Percentiles rank a stretch among this genome's conserved stretches.
Evolutionary conservation across 2,113 vertebrate genomes (phyloP).

Genomic region (Reinhardtius hippoglossoides): DNA sequence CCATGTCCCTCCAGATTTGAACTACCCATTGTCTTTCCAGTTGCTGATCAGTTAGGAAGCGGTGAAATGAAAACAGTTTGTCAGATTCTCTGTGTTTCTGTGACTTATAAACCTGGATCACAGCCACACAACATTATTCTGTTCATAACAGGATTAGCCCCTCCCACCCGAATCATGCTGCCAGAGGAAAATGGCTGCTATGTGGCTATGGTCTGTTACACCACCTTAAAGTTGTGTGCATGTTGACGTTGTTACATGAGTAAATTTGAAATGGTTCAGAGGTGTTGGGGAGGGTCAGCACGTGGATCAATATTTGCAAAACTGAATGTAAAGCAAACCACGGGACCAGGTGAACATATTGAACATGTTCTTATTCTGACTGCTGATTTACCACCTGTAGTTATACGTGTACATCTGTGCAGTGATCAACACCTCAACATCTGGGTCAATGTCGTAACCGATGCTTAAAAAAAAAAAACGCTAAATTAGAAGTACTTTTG

Average conservation of each 20-base stretch:
- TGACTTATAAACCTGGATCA: too few relatives aligned
- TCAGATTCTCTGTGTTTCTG: too few relatives aligned
- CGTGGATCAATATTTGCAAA: conserved; percentile 5
- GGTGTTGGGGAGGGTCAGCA: conserved; percentile 9
- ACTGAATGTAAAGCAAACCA: conserved; percentile 51
- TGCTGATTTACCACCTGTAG: not conserved
- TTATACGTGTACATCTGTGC: conserved; percentile 12
- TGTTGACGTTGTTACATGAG: conserved; percentile 41
- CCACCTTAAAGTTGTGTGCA: conserved; percentile 50
- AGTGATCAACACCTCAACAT: conserved; percentile 20
- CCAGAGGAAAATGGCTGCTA: not conserved
- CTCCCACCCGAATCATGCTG: too few relatives aligned
- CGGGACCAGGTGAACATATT: conserved; percentile 13
- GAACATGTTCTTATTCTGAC: not conserved
- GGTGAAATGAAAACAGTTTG: too few relatives aligned
- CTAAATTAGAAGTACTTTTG: conserved; percentile 70
- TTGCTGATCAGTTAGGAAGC: too few relatives aligned
- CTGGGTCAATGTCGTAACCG: not conserved
- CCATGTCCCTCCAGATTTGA: too few relatives aligned
- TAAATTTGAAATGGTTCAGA: not conserved
- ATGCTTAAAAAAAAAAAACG: not conserved
- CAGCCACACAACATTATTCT: too few relatives aligned
- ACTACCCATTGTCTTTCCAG: too few relatives aligned
- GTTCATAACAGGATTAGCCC: too few relatives aligned
- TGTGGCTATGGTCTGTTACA: not conserved